phyloP scores from a whole-genome alignment of 2,797 vertebrate species.

The Poeciliopsis turneri region DNA sequence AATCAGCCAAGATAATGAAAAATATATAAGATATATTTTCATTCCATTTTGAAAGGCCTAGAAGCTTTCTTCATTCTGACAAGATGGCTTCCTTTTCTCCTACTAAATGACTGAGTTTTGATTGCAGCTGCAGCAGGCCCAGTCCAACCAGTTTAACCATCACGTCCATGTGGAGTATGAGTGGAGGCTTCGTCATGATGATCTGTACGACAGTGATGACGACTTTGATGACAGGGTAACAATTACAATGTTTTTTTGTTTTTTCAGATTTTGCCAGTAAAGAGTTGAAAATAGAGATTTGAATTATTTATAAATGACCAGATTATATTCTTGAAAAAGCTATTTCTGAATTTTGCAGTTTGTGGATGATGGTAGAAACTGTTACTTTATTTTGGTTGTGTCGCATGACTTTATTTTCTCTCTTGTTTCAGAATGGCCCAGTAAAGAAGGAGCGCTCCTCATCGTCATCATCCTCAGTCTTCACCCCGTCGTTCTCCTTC shows the following conservation, averaged over 20 bases:
- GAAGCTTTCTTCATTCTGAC: neutral
- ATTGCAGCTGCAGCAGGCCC: conserved; percentile 83
- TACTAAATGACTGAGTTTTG: neutral
- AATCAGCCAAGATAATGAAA: neutral
- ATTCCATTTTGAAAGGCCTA: neutral
- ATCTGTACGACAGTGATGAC: conserved; percentile 86
- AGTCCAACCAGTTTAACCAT: conserved; percentile 84
- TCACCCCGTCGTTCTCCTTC: conserved; percentile 72
- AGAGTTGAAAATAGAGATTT: neutral
- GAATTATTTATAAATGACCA: neutral
- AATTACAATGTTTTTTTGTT: neutral
- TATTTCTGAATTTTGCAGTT: neutral
- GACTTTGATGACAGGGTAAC: conserved; percentile 81
- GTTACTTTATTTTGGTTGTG: neutral
- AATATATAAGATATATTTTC: neutral
- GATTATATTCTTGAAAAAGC: neutral
- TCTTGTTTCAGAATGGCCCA: conserved; percentile 66
- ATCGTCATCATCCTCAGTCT: conserved; percentile 54
- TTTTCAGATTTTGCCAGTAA: neutral
- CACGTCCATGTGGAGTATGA: conserved; percentile 86
- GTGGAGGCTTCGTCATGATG: conserved; percentile 84
- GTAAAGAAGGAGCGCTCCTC: conserved; percentile 79
- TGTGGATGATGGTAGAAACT: neutral
- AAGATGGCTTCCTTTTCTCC: neutral
- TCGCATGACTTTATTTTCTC: neutral